Evolutionary conservation across 2,797 vertebrate genomes (phyloP).

Genomic region (Catostomus latipinnis): DNA sequence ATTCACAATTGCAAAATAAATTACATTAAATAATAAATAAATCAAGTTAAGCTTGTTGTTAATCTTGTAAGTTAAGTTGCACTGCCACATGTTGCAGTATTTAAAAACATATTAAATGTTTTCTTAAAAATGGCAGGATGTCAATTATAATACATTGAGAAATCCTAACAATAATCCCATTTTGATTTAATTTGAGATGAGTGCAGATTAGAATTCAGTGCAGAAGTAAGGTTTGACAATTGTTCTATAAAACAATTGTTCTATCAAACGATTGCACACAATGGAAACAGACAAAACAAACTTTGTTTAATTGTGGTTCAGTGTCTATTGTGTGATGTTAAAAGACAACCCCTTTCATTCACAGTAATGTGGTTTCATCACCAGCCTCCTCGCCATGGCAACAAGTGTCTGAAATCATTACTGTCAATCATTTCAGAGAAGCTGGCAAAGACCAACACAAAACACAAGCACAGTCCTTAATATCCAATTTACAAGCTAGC

Average conservation of each 20-base stretch:
- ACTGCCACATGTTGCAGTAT: conserved; percentile 10
- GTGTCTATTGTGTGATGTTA: conserved; percentile 14
- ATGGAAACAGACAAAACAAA: conserved; percentile 11
- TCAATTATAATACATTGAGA: not conserved
- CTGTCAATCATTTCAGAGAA: conserved; percentile 21
- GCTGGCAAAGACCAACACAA: not conserved
- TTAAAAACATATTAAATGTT: conserved; percentile 2
- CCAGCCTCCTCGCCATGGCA: conserved; percentile 15
- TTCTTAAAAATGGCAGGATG: not conserved
- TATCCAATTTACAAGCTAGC: conserved; percentile 9
- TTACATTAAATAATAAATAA: too few species aligned
- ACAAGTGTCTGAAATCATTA: conserved; percentile 28
- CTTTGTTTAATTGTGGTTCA: conserved; percentile 6
- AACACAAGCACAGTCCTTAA: conserved; percentile 16
- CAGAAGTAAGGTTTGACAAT: not conserved
- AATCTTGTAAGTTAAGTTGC: conserved; percentile 5
- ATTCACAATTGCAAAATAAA: not conserved
- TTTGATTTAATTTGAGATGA: not conserved
- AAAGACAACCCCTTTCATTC: conserved; percentile 14
- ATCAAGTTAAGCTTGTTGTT: not conserved
- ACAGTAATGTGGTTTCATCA: conserved; percentile 2
- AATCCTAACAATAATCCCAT: not conserved
- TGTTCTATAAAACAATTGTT: not conserved
- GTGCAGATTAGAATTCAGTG: not conserved
- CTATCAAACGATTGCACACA: not conserved